Conservation (phyloP, 2,888 invertebrate species). For the Malacosoma neustria region DNA sequence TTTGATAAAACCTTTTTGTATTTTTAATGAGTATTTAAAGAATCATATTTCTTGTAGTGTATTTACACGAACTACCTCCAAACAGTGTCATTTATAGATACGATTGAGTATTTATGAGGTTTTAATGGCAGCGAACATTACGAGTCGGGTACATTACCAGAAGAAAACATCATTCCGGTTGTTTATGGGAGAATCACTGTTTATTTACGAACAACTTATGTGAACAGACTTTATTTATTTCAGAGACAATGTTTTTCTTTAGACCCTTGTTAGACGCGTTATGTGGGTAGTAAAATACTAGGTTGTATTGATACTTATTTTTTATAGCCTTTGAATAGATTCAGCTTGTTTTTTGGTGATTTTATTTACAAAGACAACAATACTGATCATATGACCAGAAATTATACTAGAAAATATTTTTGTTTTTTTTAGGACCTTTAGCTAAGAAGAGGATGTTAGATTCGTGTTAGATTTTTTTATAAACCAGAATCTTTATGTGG, state of each 20-base stretch:
- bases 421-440: too few species aligned
- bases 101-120: constrained; percentile 65
- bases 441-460: too few species aligned
- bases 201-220: background rate
- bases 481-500: too few species aligned
- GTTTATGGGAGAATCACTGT: constrained; percentile 33
- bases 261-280: constrained; percentile 23
- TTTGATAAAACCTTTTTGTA: too few species aligned
- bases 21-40: too few species aligned
- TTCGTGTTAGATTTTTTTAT: too few species aligned
- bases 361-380: background rate
- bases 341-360: constrained; percentile 9
- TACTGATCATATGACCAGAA: too few species aligned
- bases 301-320: constrained; percentile 17
- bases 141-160: constrained; percentile 37
- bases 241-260: constrained; percentile 1
- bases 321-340: constrained; percentile 12
- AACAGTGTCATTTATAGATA: constrained; percentile 45
- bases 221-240: background rate
- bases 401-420: too few species aligned
- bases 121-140: constrained; percentile 69
- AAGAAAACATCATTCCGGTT: constrained; percentile 53
- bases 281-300: constrained; percentile 16
- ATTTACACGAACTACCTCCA: constrained; percentile 15
- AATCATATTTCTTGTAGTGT: constrained; percentile 13